phyloP scores from a whole-genome alignment of 2,797 vertebrate species.

The Acridotheres tristis region DNA sequence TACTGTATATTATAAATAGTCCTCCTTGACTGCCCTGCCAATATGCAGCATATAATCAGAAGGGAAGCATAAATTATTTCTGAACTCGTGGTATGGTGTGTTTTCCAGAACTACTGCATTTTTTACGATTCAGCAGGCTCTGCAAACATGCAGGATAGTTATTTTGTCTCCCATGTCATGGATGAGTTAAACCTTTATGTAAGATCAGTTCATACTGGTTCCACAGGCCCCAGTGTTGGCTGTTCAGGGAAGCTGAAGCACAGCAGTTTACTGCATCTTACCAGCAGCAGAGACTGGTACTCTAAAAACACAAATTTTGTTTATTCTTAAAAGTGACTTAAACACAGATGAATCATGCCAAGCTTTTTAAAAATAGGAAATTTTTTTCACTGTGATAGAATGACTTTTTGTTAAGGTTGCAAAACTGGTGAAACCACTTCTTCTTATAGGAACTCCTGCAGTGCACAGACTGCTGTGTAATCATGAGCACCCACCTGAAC shows the following conservation, averaged over 20 bases:
- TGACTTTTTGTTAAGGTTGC: conserved; percentile 19
- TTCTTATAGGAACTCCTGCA: conserved; percentile 20
- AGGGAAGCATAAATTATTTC: neutral
- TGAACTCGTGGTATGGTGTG: neutral
- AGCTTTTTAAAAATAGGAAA: fast-evolving
- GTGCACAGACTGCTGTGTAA: neutral
- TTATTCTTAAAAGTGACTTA: neutral
- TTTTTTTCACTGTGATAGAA: neutral
- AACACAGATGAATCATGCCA: neutral
- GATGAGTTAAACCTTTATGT: neutral
- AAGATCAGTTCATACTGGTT: neutral
- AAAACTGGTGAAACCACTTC: conserved; percentile 39
- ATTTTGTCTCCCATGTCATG: neutral
- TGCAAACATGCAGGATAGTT: neutral
- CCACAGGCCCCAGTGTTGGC: neutral
- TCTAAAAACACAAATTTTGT: neutral
- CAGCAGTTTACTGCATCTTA: neutral
- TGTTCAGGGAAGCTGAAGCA: neutral
- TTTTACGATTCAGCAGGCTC: neutral
- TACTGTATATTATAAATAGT: neutral
- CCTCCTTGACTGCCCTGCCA: neutral
- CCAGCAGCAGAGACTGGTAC: neutral
- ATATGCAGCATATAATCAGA: neutral
- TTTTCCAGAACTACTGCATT: neutral
- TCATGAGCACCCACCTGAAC: conserved; percentile 20